Evolutionary conservation across 1,140 invertebrate species (phyloP).

Genomic region (Pissodes strobi): DNA sequence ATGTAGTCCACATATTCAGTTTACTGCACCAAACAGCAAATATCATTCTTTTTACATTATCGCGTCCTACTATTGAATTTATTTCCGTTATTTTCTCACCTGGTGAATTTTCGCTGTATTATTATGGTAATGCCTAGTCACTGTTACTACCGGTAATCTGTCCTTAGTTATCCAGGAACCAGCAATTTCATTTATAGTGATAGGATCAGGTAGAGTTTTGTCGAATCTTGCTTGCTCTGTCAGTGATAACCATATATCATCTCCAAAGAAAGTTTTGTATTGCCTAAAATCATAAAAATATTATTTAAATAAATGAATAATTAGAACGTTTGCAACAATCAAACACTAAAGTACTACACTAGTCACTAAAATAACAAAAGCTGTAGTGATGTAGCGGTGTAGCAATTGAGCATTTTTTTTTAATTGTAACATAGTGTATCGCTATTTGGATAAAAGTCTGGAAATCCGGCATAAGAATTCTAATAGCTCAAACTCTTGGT

Average conservation of each 20-base stretch:
- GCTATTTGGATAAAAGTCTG: too few relatives aligned
- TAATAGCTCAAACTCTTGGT: too few relatives aligned
- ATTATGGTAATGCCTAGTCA: slow-evolving; percentile 69
- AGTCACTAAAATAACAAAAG: too few relatives aligned
- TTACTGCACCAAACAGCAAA: too few relatives aligned
- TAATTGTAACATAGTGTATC: too few relatives aligned
- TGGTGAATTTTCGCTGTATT: slow-evolving; percentile 68
- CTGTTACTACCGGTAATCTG: slow-evolving; percentile 77
- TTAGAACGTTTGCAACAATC: neutral
- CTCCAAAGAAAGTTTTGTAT: slow-evolving; percentile 74
- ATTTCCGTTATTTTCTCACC: slow-evolving; percentile 56
- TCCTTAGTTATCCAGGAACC: slow-evolving; percentile 82
- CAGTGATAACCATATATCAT: slow-evolving; percentile 80
- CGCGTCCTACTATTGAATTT: too few relatives aligned
- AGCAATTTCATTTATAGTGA: slow-evolving; percentile 70
- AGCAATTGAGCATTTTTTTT: too few relatives aligned
- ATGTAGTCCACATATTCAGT: too few relatives aligned
- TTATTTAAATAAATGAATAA: slow-evolving; percentile 33
- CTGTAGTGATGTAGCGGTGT: too few relatives aligned
- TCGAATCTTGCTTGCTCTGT: slow-evolving; percentile 68
- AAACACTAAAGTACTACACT: neutral
- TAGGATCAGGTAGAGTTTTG: slow-evolving; percentile 60
- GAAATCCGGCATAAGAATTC: too few relatives aligned
- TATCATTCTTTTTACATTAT: too few relatives aligned
- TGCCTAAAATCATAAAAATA: slow-evolving; percentile 62